phyloP scores from a whole-genome alignment of 2,888 invertebrate species.

The Apoderus coryli region DNA sequence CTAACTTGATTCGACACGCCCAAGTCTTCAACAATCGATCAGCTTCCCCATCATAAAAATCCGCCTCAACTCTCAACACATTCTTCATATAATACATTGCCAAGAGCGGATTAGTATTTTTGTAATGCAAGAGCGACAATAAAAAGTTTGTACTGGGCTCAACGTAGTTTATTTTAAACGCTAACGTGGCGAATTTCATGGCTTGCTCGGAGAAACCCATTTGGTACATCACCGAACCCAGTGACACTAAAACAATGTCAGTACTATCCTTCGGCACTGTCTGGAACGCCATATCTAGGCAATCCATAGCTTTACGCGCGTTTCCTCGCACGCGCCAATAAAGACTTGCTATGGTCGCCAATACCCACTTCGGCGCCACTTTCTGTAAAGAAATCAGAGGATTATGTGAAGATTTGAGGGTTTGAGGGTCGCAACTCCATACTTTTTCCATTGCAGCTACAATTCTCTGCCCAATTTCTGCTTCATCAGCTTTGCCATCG shows the following conservation, averaged over 20 bases:
- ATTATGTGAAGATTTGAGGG: no score
- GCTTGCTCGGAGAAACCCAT: slow-evolving; percentile 52
- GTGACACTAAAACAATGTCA: slow-evolving; percentile 53
- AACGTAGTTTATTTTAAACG: slow-evolving; percentile 42
- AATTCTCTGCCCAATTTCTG: slow-evolving; percentile 67
- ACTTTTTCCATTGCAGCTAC: slow-evolving; percentile 52
- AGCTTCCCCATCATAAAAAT: slow-evolving; percentile 36
- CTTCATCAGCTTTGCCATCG: slow-evolving; percentile 36
- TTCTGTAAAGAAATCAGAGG: slow-evolving; percentile 38
- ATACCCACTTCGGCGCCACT: slow-evolving; percentile 57
- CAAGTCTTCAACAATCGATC: slow-evolving; percentile 37
- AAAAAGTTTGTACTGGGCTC: slow-evolving; percentile 64
- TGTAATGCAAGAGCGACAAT: slow-evolving; percentile 46
- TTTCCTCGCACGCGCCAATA: slow-evolving; percentile 67
- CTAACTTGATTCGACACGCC: slow-evolving; percentile 36
- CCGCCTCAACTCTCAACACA: slow-evolving; percentile 39
- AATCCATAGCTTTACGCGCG: slow-evolving; percentile 51
- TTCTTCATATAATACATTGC: slow-evolving; percentile 49
- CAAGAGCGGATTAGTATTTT: slow-evolving; percentile 44
- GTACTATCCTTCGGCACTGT: slow-evolving; percentile 41
- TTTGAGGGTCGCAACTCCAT: no score
- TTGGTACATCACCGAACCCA: slow-evolving; percentile 53
- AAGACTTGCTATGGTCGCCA: slow-evolving; percentile 56
- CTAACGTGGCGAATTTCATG: slow-evolving; percentile 43
- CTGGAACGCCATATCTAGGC: slow-evolving; percentile 47